Evolutionary conservation across 1,140 invertebrate species (phyloP), one percentile per base, ranked within the genome.

Genomic region (Coptotermes formosanus): DNA sequence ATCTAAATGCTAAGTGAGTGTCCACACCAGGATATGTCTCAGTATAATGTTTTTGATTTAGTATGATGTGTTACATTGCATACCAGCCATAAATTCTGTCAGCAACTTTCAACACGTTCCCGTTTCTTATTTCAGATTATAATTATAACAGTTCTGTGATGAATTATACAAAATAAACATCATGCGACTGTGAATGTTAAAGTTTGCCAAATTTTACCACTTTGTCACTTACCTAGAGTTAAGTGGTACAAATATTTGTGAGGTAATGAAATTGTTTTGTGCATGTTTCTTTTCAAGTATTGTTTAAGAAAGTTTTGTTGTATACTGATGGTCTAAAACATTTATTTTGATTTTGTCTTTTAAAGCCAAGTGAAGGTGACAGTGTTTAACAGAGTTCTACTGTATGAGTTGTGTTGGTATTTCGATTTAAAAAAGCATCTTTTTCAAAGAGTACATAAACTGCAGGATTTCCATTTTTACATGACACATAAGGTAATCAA

Each of bases 341-440:
- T 19, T 55, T 48, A 9, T 48, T 55, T 55, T 55, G 52, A 55
- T 55, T 55, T 19, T 21, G 19, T 2, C 52, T 55, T 16, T 55
- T 19, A 55, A 21, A 4, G 52, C 14, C 19, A 16, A 55, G 19
- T 55, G 52, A 55, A 55, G 52, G 52, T 55, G 14, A 19, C 52
- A 55, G 19, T 55, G 52, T 55, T 75, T 75, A 75, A 75, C 64
- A 75, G 64, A 75, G 64, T 75, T 75, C 64, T 30, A 75, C n/a
- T 75, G 64, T 75, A 30, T 75, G n/a, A 11, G 64, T 25, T 30
- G n/a, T 12, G n/a, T 25, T n/a, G 64, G n/a, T n/a, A 75, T 30
- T 75, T 75, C 25, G n/a, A 8, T 75, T 75, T 75, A 6, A 30
- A 0, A 30, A n/a, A 75, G 48, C 16, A 1, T 12, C 48, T 48